Percentiles rank a stretch among this genome's conserved stretches.
These are phyloP conservation scores for Phaedon cochleariae DNA, from an alignment of 2,888 invertebrate genomes.

Conservation along the genomic window DNA sequence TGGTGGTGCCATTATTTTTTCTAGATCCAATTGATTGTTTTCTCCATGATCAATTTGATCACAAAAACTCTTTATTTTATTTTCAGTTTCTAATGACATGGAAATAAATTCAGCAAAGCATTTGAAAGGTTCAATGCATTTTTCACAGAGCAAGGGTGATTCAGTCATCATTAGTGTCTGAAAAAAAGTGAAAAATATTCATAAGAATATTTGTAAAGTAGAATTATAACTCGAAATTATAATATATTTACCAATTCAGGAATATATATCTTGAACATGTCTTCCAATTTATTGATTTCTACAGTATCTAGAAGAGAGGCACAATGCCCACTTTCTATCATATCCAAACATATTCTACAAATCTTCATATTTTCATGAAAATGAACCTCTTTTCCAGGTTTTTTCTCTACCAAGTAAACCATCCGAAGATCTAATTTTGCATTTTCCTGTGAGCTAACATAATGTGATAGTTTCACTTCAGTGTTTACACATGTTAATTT, in stretches of 20 bases:
- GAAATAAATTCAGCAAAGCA: slow-evolving; percentile 25
- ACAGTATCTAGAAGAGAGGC: slow-evolving; percentile 16
- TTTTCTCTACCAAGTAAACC: slow-evolving; percentile 12
- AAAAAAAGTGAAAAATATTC: slow-evolving; percentile 5
- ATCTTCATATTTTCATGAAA: slow-evolving; percentile 20
- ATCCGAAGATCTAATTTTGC: slow-evolving; percentile 11
- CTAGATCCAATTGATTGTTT: slow-evolving; percentile 15
- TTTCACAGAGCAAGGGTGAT: slow-evolving; percentile 24
- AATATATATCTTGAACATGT: slow-evolving; percentile 22
- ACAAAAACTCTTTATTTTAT: slow-evolving; percentile 19
- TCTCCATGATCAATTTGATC: slow-evolving; percentile 8
- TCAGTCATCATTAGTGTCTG: slow-evolving; percentile 23
- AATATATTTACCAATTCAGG: slow-evolving; percentile 27
- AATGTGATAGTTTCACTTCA: slow-evolving; percentile 25
- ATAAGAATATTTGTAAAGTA: neutral
- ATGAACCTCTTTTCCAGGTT: neutral
- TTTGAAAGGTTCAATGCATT: slow-evolving; percentile 24
- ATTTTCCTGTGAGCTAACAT: slow-evolving; percentile 9
- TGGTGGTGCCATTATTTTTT: neutral
- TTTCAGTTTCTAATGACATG: slow-evolving; percentile 18
- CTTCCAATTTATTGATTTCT: slow-evolving; percentile 19
- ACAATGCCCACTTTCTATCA: slow-evolving; percentile 17
- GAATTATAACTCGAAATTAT: neutral
- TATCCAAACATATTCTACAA: slow-evolving; percentile 22
- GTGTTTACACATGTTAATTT: slow-evolving; percentile 21